Conservation (phyloP, 2,888 invertebrate genomes). For the Oscheius sp. region DNA sequence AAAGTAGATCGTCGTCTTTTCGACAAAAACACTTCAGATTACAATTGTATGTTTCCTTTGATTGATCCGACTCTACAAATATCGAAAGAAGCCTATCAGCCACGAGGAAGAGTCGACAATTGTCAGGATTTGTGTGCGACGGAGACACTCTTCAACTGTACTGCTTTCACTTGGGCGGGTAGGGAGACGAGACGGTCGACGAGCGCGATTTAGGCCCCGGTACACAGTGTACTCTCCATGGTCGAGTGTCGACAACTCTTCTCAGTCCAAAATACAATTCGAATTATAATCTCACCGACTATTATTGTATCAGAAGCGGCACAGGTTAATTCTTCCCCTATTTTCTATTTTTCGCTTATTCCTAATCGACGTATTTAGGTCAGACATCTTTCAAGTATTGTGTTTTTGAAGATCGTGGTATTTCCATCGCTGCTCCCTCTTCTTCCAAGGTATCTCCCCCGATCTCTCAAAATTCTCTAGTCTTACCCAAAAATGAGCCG, state of each 20-base stretch:
- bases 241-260: background rate
- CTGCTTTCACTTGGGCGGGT: constrained; percentile 17
- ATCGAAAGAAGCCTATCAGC: constrained; percentile 20
- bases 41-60: background rate
- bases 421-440: constrained; percentile 9
- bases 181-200: background rate
- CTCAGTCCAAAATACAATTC: background rate
- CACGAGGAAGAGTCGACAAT: constrained; percentile 1
- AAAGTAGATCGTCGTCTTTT: background rate
- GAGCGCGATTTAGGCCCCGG: constrained; percentile 1
- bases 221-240: constrained; percentile 23
- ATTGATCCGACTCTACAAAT: constrained; percentile 2
- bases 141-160: constrained; percentile 26
- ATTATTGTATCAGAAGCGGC: background rate
- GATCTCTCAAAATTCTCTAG: background rate
- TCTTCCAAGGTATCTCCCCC: background rate
- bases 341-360: too few species aligned
- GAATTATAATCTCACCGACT: constrained; percentile 11
- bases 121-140: constrained; percentile 10
- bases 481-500: background rate
- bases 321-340: too few species aligned
- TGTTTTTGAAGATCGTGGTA: background rate
- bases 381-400: background rate
- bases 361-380: background rate
- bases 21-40: background rate